phyloP scores from a whole-genome alignment of 2,113 vertebrate genomes.

The Rhea americana region DNA sequence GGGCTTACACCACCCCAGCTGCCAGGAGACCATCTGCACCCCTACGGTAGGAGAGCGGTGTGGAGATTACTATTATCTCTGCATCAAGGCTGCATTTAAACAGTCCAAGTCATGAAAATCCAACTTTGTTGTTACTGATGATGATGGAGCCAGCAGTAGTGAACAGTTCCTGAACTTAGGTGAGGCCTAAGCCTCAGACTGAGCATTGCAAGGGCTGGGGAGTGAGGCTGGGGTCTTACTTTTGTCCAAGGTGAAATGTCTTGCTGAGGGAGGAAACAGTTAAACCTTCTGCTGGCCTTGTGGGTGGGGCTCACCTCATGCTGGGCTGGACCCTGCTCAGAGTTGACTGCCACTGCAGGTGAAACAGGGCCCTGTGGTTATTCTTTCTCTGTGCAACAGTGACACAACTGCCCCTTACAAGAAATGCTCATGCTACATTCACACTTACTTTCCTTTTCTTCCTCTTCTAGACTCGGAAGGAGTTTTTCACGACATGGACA shows the following conservation, averaged over 20 bases:
- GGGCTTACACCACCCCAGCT: slow-evolving; percentile 88
- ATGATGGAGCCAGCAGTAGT: background rate
- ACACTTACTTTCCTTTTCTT: background rate
- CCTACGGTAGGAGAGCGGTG: slow-evolving; percentile 79
- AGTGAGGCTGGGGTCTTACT: background rate
- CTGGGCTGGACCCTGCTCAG: background rate
- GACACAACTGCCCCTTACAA: background rate
- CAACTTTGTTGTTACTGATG: background rate
- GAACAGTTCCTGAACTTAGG: accelerated
- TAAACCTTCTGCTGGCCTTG: background rate
- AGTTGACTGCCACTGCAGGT: background rate
- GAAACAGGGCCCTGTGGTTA: background rate
- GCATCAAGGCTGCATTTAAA: background rate
- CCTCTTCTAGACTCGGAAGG: slow-evolving; percentile 81
- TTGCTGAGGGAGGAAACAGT: background rate
- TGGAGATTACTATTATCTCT: background rate
- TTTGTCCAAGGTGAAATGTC: accelerated
- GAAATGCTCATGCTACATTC: accelerated
- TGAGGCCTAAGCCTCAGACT: background rate
- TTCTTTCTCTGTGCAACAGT: background rate
- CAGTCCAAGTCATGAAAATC: accelerated
- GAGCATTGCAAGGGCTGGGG: background rate
- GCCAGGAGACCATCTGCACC: slow-evolving; percentile 83
- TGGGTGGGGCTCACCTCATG: background rate
- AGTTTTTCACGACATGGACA: slow-evolving; percentile 90